Percentiles rank a stretch among this genome's conserved stretches.
phyloP scores from a whole-genome alignment of 2,113 vertebrate species.

The Leptocoma aspasia region DNA sequence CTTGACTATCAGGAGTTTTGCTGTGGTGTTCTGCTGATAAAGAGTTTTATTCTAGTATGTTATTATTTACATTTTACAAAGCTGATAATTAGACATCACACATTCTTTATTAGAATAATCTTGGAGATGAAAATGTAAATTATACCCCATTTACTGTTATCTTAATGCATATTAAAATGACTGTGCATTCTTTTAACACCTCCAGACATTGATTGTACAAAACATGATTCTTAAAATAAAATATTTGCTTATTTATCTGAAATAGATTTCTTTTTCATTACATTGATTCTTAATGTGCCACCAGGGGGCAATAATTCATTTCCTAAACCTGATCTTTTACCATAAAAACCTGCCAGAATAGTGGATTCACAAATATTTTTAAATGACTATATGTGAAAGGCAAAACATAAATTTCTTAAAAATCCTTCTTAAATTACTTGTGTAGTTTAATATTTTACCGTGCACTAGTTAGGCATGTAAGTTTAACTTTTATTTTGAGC shows the following conservation, averaged over 20 bases:
- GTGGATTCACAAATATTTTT: neutral
- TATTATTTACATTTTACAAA: neutral
- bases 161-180: neutral
- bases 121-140: neutral
- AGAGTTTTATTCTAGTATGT: neutral
- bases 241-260: neutral
- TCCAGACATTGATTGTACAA: neutral
- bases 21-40: neutral
- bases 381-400: neutral
- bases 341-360: neutral
- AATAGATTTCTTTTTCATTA: neutral
- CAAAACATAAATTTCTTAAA: neutral
- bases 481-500: neutral
- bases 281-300: neutral
- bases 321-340: neutral
- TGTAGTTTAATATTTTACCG: neutral
- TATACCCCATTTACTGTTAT: neutral
- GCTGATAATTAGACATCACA: neutral
- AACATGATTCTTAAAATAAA: neutral
- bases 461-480: neutral
- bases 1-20: neutral
- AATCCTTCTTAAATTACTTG: neutral
- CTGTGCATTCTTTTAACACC: neutral
- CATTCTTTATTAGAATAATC: neutral
- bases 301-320: constrained; percentile 48